These are phyloP conservation scores for Nemotelus pantherinus DNA, from an alignment of 2,888 invertebrate genomes.

Conservation along the genomic window DNA sequence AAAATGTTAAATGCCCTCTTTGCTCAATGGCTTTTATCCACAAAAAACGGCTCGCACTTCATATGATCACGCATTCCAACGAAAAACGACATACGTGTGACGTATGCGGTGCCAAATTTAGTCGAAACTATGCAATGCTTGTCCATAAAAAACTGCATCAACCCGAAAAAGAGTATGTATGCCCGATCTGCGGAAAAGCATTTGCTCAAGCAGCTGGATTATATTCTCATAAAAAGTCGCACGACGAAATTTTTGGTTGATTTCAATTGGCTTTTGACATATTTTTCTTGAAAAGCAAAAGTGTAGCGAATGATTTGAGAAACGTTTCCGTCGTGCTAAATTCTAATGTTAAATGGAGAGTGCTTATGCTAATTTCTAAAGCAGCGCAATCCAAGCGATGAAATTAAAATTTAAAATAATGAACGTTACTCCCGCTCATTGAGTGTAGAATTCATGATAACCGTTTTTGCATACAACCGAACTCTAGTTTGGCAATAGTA, in stretches of 20 bases:
- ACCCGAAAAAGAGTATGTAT: neutral
- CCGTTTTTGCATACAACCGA: no score
- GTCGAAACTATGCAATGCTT: neutral
- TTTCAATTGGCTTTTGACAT: no score
- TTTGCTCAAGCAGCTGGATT: neutral
- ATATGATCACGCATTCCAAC: neutral
- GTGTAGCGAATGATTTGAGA: no score
- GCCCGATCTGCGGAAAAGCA: conserved; percentile 19
- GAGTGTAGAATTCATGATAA: no score
- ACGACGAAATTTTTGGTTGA: neutral
- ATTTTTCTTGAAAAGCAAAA: no score
- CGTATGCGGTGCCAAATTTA: neutral
- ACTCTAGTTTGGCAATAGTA: no score
- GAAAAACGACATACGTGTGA: neutral
- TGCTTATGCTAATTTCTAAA: neutral
- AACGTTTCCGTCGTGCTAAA: neutral
- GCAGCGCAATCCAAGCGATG: no score
- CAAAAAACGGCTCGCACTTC: neutral
- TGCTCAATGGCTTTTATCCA: neutral
- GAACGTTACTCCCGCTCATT: no score
- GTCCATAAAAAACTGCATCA: neutral
- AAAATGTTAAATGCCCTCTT: neutral
- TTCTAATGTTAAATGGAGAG: neutral
- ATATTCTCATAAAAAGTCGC: neutral
- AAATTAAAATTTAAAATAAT: no score